Conservation (phyloP, 2,797 vertebrate genomes). For the Sebastes minor region DNA sequence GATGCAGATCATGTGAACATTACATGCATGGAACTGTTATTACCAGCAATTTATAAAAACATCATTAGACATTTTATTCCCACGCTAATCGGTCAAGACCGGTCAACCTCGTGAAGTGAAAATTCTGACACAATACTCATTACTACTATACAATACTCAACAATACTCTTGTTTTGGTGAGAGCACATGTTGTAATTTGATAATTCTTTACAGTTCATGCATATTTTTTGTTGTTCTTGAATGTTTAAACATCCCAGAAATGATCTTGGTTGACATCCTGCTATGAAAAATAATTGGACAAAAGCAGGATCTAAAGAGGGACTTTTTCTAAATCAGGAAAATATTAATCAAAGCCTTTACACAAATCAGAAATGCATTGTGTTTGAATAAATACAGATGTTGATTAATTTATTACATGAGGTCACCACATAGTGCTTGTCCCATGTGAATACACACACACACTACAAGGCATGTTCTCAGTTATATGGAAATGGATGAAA, state of each 20-base stretch:
- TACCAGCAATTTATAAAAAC: not conserved
- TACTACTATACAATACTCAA: no score
- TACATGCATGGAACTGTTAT: not conserved
- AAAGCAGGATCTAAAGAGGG: not conserved
- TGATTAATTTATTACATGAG: not conserved
- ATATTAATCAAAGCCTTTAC: not conserved
- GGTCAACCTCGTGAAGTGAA: no score
- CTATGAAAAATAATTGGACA: not conserved
- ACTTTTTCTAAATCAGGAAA: slow-evolving; percentile 10
- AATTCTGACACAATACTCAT: not conserved
- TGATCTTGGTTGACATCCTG: not conserved
- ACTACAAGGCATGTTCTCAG: not conserved
- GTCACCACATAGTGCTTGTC: not conserved
- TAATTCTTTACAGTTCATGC: not conserved
- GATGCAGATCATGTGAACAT: not conserved
- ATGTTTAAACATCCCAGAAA: not conserved
- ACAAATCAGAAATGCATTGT: not conserved
- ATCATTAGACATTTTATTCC: not conserved
- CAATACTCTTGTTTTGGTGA: not conserved
- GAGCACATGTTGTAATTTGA: not conserved
- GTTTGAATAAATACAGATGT: slow-evolving; percentile 9
- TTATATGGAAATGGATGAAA: not conserved
- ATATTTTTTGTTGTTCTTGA: not conserved
- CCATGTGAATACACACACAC: not conserved
- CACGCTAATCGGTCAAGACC: not conserved